Evolutionary conservation across 2,888 invertebrate species (phyloP).

Genomic region (Microctonus brassicae): DNA sequence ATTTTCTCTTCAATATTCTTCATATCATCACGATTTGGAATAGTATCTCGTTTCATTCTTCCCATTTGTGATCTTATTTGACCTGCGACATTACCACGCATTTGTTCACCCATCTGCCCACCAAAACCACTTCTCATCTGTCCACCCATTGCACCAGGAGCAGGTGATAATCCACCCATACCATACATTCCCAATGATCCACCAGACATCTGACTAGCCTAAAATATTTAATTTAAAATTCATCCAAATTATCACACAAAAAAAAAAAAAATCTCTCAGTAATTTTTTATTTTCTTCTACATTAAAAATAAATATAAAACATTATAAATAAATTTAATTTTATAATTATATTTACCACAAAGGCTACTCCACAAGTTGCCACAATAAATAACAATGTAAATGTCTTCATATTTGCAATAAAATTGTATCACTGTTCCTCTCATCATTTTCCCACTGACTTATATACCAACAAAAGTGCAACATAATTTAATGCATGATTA

Average conservation of each 20-base stretch:
- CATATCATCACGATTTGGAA: neutral
- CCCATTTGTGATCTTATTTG: neutral
- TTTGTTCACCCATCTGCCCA: neutral
- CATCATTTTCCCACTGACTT: neutral
- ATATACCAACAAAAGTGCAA: neutral
- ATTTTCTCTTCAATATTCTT: neutral
- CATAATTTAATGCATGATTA: neutral
- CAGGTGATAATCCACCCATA: no score
- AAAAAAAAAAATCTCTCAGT: no score
- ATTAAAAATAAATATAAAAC: no score
- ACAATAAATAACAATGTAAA: conserved; percentile 21
- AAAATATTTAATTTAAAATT: no score
- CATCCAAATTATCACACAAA: no score
- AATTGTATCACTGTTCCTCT: neutral
- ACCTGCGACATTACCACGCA: neutral
- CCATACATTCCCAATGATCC: conserved; percentile 4
- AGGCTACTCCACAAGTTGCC: neutral
- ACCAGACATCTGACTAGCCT: no score
- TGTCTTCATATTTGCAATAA: conserved; percentile 30
- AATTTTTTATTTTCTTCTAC: no score
- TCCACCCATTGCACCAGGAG: no score
- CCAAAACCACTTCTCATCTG: no score
- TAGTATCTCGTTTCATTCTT: neutral
- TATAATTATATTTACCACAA: conserved; percentile 36
- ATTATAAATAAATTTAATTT: no score